phyloP scores from a whole-genome alignment of 2,113 vertebrate species.

The Cygnus atratus region DNA sequence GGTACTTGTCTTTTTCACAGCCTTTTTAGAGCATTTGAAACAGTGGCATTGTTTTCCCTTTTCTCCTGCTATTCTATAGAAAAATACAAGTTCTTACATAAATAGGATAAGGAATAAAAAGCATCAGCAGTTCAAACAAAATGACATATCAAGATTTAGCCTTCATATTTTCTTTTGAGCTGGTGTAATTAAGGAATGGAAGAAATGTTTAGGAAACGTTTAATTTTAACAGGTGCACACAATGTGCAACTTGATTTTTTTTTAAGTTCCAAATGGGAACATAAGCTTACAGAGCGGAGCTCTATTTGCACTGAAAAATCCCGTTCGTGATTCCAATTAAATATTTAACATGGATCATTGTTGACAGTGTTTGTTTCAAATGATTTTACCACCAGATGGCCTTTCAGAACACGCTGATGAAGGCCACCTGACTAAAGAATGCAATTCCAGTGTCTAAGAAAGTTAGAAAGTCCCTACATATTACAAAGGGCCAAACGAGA shows the following conservation, averaged over 20 bases:
- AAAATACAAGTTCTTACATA: neutral
- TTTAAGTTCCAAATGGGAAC: neutral
- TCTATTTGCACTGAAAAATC: neutral
- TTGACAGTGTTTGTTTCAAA: constrained; percentile 53
- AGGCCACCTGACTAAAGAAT: constrained; percentile 53
- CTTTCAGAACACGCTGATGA: constrained; percentile 37
- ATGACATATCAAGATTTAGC: neutral
- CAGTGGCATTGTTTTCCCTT: neutral
- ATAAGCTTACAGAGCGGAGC: neutral
- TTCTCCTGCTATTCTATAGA: neutral
- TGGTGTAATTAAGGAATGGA: neutral
- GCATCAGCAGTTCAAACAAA: neutral
- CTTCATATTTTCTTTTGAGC: neutral
- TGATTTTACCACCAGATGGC: constrained; percentile 53
- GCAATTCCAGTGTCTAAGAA: neutral
- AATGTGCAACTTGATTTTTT: neutral
- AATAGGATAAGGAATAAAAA: neutral
- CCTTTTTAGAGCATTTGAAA: neutral
- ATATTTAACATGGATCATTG: constrained; percentile 33
- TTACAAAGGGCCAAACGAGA: neutral
- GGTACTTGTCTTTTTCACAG: neutral
- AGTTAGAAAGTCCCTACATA: neutral
- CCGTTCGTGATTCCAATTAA: constrained; percentile 34
- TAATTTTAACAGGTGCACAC: constrained; percentile 51
- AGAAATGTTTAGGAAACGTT: constrained; percentile 39